Percentiles rank a stretch among this genome's conserved stretches.
These are phyloP conservation scores for Sebastes miniatus DNA, from an alignment of 2,797 vertebrate genomes.

Conservation along the genomic window DNA sequence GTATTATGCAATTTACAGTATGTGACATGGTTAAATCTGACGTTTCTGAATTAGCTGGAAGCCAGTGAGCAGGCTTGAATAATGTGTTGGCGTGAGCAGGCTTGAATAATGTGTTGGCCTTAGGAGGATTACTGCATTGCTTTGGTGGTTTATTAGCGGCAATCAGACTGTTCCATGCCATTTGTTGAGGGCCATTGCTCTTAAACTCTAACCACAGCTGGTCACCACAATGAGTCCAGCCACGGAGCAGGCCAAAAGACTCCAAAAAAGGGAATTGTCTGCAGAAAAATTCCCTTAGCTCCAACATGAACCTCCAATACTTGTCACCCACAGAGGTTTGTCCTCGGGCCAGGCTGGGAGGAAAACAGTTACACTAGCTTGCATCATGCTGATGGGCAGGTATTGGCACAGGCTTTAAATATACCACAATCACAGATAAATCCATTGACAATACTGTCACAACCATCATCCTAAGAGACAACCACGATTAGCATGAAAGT, in stretches of 20 bases:
- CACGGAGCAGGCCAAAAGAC: background rate
- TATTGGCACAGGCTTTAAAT: slow-evolving; percentile 15
- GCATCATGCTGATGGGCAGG: background rate
- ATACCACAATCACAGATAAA: slow-evolving; percentile 3
- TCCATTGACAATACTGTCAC: slow-evolving; percentile 20
- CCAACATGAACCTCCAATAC: background rate
- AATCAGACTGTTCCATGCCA: background rate
- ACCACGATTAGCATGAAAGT: slow-evolving; percentile 21
- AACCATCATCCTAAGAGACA: slow-evolving; percentile 4
- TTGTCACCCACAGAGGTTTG: background rate
- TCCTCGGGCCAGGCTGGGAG: background rate
- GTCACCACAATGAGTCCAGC: background rate
- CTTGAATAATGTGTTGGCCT: background rate
- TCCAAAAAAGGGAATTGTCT: background rate
- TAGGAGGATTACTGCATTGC: background rate
- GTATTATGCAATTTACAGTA: background rate
- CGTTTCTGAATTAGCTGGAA: background rate
- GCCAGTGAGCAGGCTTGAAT: background rate
- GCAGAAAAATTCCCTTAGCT: background rate
- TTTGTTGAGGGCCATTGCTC: background rate
- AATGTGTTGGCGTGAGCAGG: background rate
- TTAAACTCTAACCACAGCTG: background rate
- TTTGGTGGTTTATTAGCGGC: background rate
- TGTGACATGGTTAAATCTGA: background rate
- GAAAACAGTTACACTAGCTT: background rate